These are phyloP conservation scores for Manis javanica DNA, from an alignment of 2,797 vertebrate species.

Conservation along the genomic window DNA sequence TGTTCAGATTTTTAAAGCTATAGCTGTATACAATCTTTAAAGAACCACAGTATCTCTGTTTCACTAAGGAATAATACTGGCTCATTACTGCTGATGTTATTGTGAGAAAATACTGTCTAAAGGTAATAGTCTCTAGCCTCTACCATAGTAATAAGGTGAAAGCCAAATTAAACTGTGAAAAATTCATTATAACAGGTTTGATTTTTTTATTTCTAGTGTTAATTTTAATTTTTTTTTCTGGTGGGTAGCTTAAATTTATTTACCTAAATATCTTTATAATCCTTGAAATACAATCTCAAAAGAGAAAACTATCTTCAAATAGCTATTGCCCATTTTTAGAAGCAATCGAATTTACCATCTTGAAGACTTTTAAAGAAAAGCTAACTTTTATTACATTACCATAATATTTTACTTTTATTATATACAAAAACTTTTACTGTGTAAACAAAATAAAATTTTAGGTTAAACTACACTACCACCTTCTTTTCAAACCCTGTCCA, in stretches of 20 bases:
- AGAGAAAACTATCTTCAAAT: not conserved
- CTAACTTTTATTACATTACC: not conserved
- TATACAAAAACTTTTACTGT: not conserved
- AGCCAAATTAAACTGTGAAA: conserved; percentile 72
- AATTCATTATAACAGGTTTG: conserved; percentile 59
- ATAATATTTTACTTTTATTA: not conserved
- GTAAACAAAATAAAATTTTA: not conserved
- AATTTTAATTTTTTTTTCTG: conserved; percentile 60
- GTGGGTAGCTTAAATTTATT: conserved; percentile 14
- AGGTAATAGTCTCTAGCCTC: conserved; percentile 63
- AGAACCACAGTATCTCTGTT: not conserved
- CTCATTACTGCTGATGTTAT: conserved; percentile 52
- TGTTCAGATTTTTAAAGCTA: not conserved
- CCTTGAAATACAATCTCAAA: conserved; percentile 44
- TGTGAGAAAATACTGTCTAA: conserved; percentile 59
- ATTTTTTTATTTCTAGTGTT: conserved; percentile 62
- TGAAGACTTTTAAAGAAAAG: not conserved
- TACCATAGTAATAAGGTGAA: conserved; percentile 55
- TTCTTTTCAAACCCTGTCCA: not conserved
- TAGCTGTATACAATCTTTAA: not conserved
- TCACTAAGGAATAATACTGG: conserved; percentile 48
- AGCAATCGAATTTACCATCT: conserved; percentile 23
- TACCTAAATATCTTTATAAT: conserved; percentile 19
- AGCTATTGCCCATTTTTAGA: not conserved
- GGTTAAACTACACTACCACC: not conserved